Conservation (phyloP, 2,888 invertebrate species). For the Coenonympha glycerion region DNA sequence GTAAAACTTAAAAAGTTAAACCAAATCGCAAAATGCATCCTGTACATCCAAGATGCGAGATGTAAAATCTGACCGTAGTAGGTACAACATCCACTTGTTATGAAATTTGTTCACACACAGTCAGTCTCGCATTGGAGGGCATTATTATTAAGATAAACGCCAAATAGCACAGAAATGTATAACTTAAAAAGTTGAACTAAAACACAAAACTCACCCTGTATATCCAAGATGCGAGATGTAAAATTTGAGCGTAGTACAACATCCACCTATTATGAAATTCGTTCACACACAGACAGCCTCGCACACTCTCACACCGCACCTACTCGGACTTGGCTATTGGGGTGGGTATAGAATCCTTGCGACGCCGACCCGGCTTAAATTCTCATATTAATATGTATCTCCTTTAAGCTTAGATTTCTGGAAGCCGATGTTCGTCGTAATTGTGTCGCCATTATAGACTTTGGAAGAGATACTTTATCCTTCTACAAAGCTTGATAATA, state of each 20-base stretch:
- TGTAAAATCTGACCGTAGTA: too few relatives aligned
- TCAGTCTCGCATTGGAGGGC: too few relatives aligned
- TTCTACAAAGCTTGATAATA: neutral
- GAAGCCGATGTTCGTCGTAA: constrained; percentile 51
- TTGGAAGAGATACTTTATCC: neutral
- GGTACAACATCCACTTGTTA: too few relatives aligned
- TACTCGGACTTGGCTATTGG: constrained; percentile 63
- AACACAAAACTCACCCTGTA: constrained; percentile 47
- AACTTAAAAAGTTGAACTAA: neutral
- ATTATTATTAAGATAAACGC: too few relatives aligned
- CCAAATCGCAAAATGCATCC: too few relatives aligned
- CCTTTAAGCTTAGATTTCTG: constrained; percentile 60
- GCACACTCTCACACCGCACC: constrained; percentile 40
- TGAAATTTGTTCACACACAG: too few relatives aligned
- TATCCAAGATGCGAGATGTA: constrained; percentile 66
- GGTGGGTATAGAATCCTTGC: constrained; percentile 57
- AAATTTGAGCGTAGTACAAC: constrained; percentile 70
- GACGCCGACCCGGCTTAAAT: constrained; percentile 65
- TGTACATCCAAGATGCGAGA: too few relatives aligned
- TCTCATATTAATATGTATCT: constrained; percentile 73
- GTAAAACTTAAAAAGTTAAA: too few relatives aligned
- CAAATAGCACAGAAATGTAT: too few relatives aligned
- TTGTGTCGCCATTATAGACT: constrained; percentile 37
- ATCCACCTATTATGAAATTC: constrained; percentile 72
- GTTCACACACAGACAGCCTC: constrained; percentile 52